A percentile compares a stretch with the other conserved stretches of the same genome.
phyloP scores from a whole-genome alignment of 1,140 invertebrate genomes.

The Tetramorium parvispinum region DNA sequence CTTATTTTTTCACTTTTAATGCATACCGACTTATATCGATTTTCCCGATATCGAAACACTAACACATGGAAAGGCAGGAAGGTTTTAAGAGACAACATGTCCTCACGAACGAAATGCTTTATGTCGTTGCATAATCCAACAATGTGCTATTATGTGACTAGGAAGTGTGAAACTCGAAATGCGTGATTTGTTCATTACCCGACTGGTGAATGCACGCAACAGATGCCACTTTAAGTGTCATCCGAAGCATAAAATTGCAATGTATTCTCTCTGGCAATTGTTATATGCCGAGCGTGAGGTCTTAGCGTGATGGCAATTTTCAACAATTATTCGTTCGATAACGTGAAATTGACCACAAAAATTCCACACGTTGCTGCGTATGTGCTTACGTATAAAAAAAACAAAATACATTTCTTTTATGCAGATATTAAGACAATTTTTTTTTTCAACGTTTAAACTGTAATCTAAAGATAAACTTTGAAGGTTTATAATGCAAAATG shows the following conservation, averaged over 20 bases:
- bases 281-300: background rate
- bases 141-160: constrained; percentile 32
- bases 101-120: background rate
- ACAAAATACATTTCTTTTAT: background rate
- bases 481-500: background rate
- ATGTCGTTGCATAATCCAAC: constrained; percentile 26
- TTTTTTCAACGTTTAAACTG: background rate
- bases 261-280: background rate
- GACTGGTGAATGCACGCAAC: background rate
- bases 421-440: background rate
- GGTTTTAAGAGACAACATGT: background rate
- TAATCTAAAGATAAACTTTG: background rate
- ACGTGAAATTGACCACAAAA: background rate
- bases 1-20: constrained; percentile 4
- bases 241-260: background rate
- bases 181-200: constrained; percentile 3
- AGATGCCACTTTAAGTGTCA: constrained; percentile 15
- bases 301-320: background rate
- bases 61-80: background rate
- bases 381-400: background rate
- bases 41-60: background rate
- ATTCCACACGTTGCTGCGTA: background rate
- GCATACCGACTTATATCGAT: background rate
- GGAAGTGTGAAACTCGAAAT: constrained; percentile 25
- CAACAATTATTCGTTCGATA: constrained; percentile 1